A percentile compares a stretch with the other conserved stretches of the same genome.
Evolutionary conservation across 1,140 invertebrate genomes (phyloP).

Genomic region (Wasmannia auropunctata): DNA sequence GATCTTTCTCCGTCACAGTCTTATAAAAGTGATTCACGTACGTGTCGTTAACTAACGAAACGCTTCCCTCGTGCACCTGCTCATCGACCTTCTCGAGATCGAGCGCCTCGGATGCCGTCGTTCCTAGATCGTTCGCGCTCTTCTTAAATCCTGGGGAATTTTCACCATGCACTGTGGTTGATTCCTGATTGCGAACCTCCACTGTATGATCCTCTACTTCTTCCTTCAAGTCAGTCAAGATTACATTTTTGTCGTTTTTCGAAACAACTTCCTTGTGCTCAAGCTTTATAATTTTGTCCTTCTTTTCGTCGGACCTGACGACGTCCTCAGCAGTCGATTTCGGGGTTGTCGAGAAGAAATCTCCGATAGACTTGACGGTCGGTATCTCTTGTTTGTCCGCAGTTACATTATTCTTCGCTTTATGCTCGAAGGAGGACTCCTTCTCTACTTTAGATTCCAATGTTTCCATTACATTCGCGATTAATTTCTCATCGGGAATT

Average conservation of each 20-base stretch:
- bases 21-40: conserved; percentile 72
- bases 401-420: not conserved
- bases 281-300: conserved; percentile 20
- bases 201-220: not conserved
- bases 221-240: not conserved
- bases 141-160: not conserved
- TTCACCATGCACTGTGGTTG: not conserved
- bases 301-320: conserved; percentile 31
- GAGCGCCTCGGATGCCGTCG: conserved; percentile 48
- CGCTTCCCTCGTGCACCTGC: conserved; percentile 19
- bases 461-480: conserved; percentile 59
- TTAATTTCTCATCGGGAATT: conserved; percentile 32
- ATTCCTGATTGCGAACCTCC: conserved; percentile 15
- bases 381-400: not conserved
- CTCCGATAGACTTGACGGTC: not conserved
- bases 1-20: conserved; percentile 5
- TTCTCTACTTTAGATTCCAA: not conserved
- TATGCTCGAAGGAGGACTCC: not conserved
- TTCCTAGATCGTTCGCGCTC: not conserved
- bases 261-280: conserved; percentile 14
- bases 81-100: conserved; percentile 39
- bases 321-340: not conserved
- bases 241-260: conserved; percentile 10
- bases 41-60: conserved; percentile 80
- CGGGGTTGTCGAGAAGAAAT: not conserved